A percentile compares a stretch with the other conserved stretches of the same genome.
These are phyloP conservation scores for Artemia sinica DNA, from an alignment of 2,888 invertebrate genomes.

Conservation along the genomic window DNA sequence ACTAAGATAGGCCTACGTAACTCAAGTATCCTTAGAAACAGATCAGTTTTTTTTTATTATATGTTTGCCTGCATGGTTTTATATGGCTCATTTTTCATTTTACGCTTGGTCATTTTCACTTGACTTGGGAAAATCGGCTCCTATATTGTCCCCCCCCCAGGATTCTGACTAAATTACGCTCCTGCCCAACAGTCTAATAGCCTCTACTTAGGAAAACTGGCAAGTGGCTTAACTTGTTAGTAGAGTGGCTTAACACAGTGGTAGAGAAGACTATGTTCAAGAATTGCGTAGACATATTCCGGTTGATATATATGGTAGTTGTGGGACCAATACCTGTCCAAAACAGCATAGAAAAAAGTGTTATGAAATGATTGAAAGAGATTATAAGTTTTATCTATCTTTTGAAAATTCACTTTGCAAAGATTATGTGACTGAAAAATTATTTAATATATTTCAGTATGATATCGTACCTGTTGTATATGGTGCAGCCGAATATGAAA, in stretches of 20 bases:
- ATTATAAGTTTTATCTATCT: conserved; percentile 22
- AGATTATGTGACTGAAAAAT: conserved; percentile 21
- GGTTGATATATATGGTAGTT: conserved; percentile 24
- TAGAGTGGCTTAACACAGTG: too few relatives aligned
- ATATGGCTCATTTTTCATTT: too few relatives aligned
- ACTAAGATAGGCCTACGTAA: too few relatives aligned
- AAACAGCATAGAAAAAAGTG: conserved; percentile 10
- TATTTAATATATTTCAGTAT: conserved; percentile 17
- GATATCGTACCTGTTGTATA: conserved; percentile 19
- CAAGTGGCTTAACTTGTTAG: conserved; percentile 19
- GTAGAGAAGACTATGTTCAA: conserved; percentile 24
- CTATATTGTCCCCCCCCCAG: too few relatives aligned
- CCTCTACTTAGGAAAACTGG: too few relatives aligned
- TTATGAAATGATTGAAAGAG: conserved; percentile 18
- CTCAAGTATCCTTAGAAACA: too few relatives aligned
- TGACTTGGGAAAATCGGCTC: too few relatives aligned
- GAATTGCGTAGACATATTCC: conserved; percentile 23
- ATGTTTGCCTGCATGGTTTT: too few relatives aligned
- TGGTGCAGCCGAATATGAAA: conserved; percentile 20
- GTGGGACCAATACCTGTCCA: conserved; percentile 15
- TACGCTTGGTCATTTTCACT: too few relatives aligned
- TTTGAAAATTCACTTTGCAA: conserved; percentile 22
- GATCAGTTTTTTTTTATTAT: too few relatives aligned
- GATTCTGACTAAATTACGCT: too few relatives aligned
- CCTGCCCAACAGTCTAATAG: too few relatives aligned